Base-by-base conservation (phyloP, 2,113 vertebrate genomes). In the Gobiocypris rarus region DNA sequence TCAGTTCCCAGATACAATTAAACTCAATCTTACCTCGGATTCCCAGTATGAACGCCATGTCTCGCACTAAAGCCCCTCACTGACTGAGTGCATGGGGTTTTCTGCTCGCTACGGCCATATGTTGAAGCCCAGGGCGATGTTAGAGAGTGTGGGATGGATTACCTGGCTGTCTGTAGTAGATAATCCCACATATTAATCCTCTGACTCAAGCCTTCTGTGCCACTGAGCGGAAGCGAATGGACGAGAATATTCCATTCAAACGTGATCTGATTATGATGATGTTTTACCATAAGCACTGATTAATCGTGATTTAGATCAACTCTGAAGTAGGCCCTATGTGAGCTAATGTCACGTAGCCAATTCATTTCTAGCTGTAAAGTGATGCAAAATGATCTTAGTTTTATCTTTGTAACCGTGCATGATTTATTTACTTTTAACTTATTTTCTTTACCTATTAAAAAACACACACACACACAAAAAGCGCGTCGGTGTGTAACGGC, bases 181-280 rank as follows among this genome's bases (percentile, higher is more conserved):
- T 96, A 95, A 96, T 96, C 95, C 95, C 93, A 38, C 87, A 93
- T 93, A 94, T 92, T 96, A 96, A 96, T 94, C 94, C 91, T 93
- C 93, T 91, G 93, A 96, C 95, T 96, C 95, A 97, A 97, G 15
- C 52, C 75, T 77, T 38, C 50, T 75, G 50, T 75, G 74, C 74
- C 28, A 13, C 69, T 45, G 69, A 26, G 52, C 11, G 38, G 38
- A 45, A 24, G 41, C n/a, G 22, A 71, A 45, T 71, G 10, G 34
- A 5, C 8, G 43, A n/a, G 3, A 13, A 45, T 24, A 71, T 45
- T 71, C n/a, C 10, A 8, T 26, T 45, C 43, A 6, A 7, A 38
- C 3, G 9, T 13, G 69, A 24, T 71, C 10, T 45, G 69, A 71
- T 71, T 45, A 71, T 70, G 13, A 19, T 45, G 17, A 9, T 56